Conservation (phyloP, 2,888 invertebrate species). For the Tyria jacobaeae region DNA sequence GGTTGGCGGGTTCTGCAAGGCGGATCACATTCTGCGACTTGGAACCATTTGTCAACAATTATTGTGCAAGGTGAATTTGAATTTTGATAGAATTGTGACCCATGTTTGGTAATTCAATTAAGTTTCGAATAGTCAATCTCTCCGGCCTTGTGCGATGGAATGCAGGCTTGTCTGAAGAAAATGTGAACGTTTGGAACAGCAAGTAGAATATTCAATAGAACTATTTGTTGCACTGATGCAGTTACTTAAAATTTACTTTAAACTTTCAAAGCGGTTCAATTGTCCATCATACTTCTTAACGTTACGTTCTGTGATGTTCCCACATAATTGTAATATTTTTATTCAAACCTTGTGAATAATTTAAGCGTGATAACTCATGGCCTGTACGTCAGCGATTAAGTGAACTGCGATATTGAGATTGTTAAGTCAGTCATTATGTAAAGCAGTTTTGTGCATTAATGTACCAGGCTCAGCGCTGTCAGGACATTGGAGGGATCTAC, state of each 20-base stretch:
- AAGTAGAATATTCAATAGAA: slow-evolving; percentile 13
- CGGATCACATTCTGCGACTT: slow-evolving; percentile 71
- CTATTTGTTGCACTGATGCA: slow-evolving; percentile 10
- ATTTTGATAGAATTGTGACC: slow-evolving; percentile 53
- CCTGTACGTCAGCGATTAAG: slow-evolving; percentile 35
- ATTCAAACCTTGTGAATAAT: slow-evolving; percentile 23
- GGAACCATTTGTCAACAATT: slow-evolving; percentile 75
- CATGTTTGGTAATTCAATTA: slow-evolving; percentile 56
- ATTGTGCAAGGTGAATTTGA: slow-evolving; percentile 64
- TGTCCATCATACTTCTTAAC: slow-evolving; percentile 26
- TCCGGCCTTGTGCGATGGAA: slow-evolving; percentile 51
- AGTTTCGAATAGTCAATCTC: slow-evolving; percentile 50
- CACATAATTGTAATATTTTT: slow-evolving; percentile 31
- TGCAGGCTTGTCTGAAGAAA: slow-evolving; percentile 41
- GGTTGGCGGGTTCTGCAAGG: slow-evolving; percentile 75
- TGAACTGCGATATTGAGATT: slow-evolving; percentile 39
- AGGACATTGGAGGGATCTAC: slow-evolving; percentile 18
- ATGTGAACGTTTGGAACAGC: slow-evolving; percentile 44
- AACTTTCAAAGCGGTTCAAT: slow-evolving; percentile 21
- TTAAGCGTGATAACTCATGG: slow-evolving; percentile 31
- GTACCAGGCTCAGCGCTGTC: slow-evolving; percentile 11
- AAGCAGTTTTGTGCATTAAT: slow-evolving; percentile 35
- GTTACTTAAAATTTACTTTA: slow-evolving; percentile 18
- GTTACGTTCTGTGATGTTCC: slow-evolving; percentile 25
- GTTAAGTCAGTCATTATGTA: slow-evolving; percentile 42